phyloP scores from a whole-genome alignment of 1,140 invertebrate species.

The Melipona quadrifasciata region DNA sequence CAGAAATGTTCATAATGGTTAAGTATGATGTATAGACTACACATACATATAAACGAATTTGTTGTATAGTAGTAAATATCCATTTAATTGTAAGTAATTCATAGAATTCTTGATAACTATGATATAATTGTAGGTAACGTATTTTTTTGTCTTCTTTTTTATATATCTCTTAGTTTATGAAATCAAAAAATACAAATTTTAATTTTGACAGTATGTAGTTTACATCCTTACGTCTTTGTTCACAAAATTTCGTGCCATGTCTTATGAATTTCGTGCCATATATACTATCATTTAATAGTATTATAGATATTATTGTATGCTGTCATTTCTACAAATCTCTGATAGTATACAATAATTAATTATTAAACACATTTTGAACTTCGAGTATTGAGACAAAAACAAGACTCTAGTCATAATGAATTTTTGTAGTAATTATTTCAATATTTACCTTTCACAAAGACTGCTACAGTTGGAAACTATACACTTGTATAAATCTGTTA shows the following conservation, averaged over 20 bases:
- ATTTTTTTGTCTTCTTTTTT: constrained; percentile 16
- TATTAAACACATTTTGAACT: neutral
- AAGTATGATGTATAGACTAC: constrained; percentile 17
- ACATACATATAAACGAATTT: constrained; percentile 17
- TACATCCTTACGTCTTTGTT: constrained; percentile 19
- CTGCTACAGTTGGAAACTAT: constrained; percentile 28
- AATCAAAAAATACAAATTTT: constrained; percentile 40
- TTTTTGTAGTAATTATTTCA: constrained; percentile 28
- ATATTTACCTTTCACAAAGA: constrained; percentile 26
- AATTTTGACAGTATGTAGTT: constrained; percentile 36
- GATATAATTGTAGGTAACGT: constrained; percentile 6
- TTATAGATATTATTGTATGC: neutral
- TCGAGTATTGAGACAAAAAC: neutral
- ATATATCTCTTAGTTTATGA: constrained; percentile 28
- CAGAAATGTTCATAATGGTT: constrained; percentile 4
- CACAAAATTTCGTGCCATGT: constrained; percentile 13
- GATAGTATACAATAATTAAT: neutral
- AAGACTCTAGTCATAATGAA: constrained; percentile 42
- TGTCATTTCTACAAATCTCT: too few species aligned
- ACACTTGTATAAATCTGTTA: constrained; percentile 9
- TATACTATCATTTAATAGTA: constrained; percentile 11
- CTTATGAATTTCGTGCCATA: constrained; percentile 26
- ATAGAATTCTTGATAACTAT: constrained; percentile 21
- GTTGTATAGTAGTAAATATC: constrained; percentile 42
- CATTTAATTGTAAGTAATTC: constrained; percentile 34